Evolutionary conservation across 2,797 vertebrate species (phyloP).

Genomic region (Esox masquinongy): DNA sequence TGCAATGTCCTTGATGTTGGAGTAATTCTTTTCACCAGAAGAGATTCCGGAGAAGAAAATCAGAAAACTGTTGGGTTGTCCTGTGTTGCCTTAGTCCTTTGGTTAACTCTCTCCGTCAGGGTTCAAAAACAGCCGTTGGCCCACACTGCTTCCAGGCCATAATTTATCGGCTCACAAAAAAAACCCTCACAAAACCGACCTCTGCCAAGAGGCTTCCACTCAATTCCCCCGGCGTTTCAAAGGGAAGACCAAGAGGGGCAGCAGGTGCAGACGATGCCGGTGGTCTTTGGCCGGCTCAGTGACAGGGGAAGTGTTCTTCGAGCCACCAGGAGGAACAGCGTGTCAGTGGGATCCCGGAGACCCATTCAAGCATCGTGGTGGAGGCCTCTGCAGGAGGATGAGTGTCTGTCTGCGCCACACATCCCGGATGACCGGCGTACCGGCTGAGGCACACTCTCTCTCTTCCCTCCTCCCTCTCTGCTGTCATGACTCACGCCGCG

Average conservation of each 20-base stretch:
- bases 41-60: background rate
- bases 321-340: background rate
- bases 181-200: background rate
- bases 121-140: background rate
- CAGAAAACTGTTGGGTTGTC: background rate
- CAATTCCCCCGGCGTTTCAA: background rate
- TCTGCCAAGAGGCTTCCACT: background rate
- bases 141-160: background rate
- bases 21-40: background rate
- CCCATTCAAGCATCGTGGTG: conserved; percentile 53
- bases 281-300: background rate
- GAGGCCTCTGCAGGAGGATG: conserved; percentile 58
- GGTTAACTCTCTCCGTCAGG: conserved; percentile 35
- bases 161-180: background rate
- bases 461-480: background rate
- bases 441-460: conserved; percentile 14
- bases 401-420: conserved; percentile 55
- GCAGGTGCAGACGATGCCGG: background rate
- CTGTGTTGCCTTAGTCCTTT: conserved; percentile 57
- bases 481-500: background rate
- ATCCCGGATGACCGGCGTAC: conserved; percentile 46
- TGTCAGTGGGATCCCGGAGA: background rate
- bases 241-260: background rate
- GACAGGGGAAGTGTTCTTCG: background rate
- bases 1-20: background rate